Evolutionary conservation across 2,888 invertebrate species (phyloP), one percentile per base, ranked within the genome.

Genomic region (Chloroclysta siterata): DNA sequence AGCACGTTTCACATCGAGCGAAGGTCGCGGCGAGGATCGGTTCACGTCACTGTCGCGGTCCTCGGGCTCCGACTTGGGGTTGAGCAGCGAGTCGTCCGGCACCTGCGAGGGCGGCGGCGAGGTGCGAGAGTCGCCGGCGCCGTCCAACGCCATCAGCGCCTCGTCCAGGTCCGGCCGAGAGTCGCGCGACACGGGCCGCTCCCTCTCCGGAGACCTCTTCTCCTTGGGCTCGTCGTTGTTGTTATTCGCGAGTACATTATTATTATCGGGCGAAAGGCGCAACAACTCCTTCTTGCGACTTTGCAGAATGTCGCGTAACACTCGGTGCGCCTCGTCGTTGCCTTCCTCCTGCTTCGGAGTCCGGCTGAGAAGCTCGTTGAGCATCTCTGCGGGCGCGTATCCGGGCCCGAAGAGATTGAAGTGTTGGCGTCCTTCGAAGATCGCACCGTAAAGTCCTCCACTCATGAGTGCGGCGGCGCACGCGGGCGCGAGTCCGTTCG

Each of bases 311-410:
- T 97, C 97, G 66, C 98, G 95, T 76, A 98, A 94, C 95, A 98
- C 97, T 88, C 97, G 96, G 89, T 97, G 97, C 68, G 93, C 83
- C 73, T 94, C 94, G 76, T 95, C 95, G 75, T 94, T 87, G 79
- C 90, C 81, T 72, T 93, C 94, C 76, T 94, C 96, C 87, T 95
- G 95, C 87, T 95, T 95, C 84, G 96, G 95, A 85, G 97, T 96
- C 76, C 97, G 95, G 76, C 97, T 97, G 80, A 97, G 94, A 73
- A 97, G 94, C 94, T 97, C 97, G 95, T 97, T 97, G 82, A 97
- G 95, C 97, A 97, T 97, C 92, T 97, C 97, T 84, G 96, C 96
- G 92, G 97, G 97, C 87, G 96, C 96, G 94, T 96, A 97, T 93
- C 97, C 96, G 85, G 96, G 96, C 84, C 95, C 96, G 91, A 97